Conservation (phyloP, 2,888 invertebrate species). For the Omphaloscelis lunosa region DNA sequence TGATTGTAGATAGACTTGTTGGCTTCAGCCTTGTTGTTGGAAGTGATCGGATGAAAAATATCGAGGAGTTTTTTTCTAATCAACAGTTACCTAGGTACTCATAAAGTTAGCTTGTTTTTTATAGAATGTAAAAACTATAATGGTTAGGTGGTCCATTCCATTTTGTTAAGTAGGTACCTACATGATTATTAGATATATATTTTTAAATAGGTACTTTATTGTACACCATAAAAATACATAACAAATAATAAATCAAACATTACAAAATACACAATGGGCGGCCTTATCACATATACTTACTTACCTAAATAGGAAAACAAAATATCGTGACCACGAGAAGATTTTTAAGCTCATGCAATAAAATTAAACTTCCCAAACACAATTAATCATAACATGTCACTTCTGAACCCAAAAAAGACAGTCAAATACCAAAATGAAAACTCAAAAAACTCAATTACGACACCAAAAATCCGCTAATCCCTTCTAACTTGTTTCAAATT, state of each 20-base stretch:
- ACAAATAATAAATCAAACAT: no score
- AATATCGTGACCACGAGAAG: no score
- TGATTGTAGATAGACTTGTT: constrained; percentile 24
- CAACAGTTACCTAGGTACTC: not conserved
- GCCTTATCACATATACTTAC: no score
- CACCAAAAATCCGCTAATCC: constrained; percentile 41
- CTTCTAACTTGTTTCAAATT: constrained; percentile 52
- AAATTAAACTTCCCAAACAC: not conserved
- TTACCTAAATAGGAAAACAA: no score
- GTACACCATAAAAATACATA: no score
- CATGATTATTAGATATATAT: no score
- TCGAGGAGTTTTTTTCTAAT: not conserved
- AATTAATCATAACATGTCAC: constrained; percentile 33
- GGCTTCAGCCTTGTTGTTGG: constrained; percentile 13
- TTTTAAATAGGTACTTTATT: no score
- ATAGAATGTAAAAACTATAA: no score
- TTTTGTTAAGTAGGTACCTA: no score
- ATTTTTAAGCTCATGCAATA: not conserved
- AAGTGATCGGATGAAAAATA: not conserved
- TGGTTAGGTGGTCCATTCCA: no score
- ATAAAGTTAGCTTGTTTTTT: no score
- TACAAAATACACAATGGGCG: no score
- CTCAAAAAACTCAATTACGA: constrained; percentile 56
- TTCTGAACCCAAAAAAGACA: constrained; percentile 20
- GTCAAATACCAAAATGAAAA: constrained; percentile 37